Percentiles rank a stretch among this genome's conserved stretches.
phyloP scores from a whole-genome alignment of 2,888 invertebrate species.

The Apodemia hepburni region DNA sequence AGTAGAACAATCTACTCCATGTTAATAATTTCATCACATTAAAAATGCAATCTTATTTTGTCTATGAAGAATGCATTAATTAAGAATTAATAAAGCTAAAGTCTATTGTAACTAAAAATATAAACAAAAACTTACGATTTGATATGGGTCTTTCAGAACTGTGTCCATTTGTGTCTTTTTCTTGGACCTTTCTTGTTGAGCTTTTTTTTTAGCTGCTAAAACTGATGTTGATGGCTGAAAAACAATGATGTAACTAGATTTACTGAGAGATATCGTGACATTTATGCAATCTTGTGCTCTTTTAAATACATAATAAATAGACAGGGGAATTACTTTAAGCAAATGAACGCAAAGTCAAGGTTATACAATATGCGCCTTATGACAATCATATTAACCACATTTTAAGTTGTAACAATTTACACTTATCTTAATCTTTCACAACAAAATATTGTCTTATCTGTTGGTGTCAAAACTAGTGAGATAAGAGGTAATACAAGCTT shows the following conservation, averaged over 20 bases:
- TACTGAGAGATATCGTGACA: conserved; percentile 14
- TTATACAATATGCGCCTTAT: neutral
- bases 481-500: neutral
- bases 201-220: conserved; percentile 84
- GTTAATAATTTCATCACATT: too few relatives aligned
- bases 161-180: conserved; percentile 71
- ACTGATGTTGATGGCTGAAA: conserved; percentile 76
- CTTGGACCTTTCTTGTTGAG: conserved; percentile 63
- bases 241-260: conserved; percentile 15
- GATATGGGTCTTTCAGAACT: conserved; percentile 83
- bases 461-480: neutral
- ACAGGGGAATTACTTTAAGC: conserved; percentile 1
- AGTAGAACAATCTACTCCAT: too few relatives aligned
- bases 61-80: too few relatives aligned
- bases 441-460: conserved; percentile 2
- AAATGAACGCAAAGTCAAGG: neutral
- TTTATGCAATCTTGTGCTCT: conserved; percentile 1
- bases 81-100: too few relatives aligned
- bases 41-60: too few relatives aligned
- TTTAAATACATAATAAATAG: neutral
- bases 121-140: conserved; percentile 72
- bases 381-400: neutral
- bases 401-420: neutral
- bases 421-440: conserved; percentile 3
- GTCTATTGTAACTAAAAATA: conserved; percentile 9